A percentile compares a stretch with the other conserved stretches of the same genome.
These are phyloP conservation scores for Gymnocephalus cernua DNA, from an alignment of 2,113 vertebrate genomes.

Conservation along the genomic window DNA sequence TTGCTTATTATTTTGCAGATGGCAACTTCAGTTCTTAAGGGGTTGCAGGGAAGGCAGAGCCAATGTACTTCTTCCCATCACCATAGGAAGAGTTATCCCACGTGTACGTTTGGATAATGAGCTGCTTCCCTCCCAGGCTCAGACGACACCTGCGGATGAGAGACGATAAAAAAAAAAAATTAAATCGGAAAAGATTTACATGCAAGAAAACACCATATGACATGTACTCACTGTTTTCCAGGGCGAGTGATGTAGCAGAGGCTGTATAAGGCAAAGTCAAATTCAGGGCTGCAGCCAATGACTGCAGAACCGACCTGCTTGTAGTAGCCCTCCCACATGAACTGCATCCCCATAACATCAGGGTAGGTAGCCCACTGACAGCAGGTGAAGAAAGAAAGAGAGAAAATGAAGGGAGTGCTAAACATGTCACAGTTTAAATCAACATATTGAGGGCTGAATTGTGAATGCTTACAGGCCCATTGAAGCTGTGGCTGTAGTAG, in stretches of 20 bases:
- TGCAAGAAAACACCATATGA: background rate
- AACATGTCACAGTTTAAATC: background rate
- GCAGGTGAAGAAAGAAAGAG: slow-evolving; percentile 9
- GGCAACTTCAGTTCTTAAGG: slow-evolving; percentile 58
- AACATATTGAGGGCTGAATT: background rate
- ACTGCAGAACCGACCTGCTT: slow-evolving; percentile 93
- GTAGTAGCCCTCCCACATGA: slow-evolving; percentile 92
- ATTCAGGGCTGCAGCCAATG: slow-evolving; percentile 95
- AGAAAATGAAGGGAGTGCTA: background rate
- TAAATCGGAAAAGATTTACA: background rate
- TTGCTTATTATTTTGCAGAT: background rate
- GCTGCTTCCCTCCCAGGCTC: slow-evolving; percentile 87
- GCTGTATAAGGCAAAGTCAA: slow-evolving; percentile 92
- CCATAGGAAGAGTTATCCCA: slow-evolving; percentile 91
- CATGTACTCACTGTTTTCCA: slow-evolving; percentile 87
- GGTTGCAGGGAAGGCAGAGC: slow-evolving; percentile 87
- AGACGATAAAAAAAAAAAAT: background rate
- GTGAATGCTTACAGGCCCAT: slow-evolving; percentile 89
- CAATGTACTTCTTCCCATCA: slow-evolving; percentile 89
- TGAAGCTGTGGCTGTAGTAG: slow-evolving; percentile 93
- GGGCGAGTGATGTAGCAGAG: slow-evolving; percentile 93
- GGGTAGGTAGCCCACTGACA: slow-evolving; percentile 90
- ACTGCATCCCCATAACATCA: slow-evolving; percentile 93
- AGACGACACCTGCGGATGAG: slow-evolving; percentile 86
- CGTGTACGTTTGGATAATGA: slow-evolving; percentile 91